A percentile compares a stretch with the other conserved stretches of the same genome.
Evolutionary conservation across 2,888 invertebrate species (phyloP).

Genomic region (Dione vanillae): DNA sequence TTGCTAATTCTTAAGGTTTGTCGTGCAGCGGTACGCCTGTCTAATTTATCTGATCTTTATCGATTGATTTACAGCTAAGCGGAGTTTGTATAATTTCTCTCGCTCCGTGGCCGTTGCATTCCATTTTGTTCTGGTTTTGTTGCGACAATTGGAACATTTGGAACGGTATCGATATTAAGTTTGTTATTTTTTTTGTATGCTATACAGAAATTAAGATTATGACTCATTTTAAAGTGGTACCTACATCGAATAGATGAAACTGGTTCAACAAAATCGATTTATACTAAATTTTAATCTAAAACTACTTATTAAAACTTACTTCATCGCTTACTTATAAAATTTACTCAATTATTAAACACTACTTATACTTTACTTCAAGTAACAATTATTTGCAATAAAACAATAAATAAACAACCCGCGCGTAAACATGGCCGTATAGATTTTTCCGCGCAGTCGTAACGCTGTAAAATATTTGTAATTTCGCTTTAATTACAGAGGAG

Average conservation of each 20-base stretch:
- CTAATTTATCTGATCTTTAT: conserved; percentile 59
- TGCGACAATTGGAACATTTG: conserved; percentile 44
- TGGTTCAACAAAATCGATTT: neutral
- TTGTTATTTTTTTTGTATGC: conserved; percentile 28
- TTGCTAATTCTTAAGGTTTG: conserved; percentile 61
- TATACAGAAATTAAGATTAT: conserved; percentile 24
- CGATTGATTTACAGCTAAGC: conserved; percentile 59
- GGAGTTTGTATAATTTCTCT: conserved; percentile 54
- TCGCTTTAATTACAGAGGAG: conserved; percentile 45
- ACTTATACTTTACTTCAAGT: too few species aligned
- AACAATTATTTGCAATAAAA: conserved; percentile 16
- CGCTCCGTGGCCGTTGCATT: conserved; percentile 45
- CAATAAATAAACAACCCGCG: conserved; percentile 8
- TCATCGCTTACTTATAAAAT: too few species aligned
- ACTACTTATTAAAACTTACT: too few species aligned
- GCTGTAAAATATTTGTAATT: conserved; percentile 56
- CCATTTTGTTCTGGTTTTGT: conserved; percentile 45
- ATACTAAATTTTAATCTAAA: neutral
- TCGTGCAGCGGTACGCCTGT: conserved; percentile 54
- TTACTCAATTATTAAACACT: too few species aligned
- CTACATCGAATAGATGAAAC: neutral
- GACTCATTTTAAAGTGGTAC: neutral
- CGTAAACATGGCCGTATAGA: conserved; percentile 21
- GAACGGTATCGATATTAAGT: conserved; percentile 37
- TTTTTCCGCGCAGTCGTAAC: conserved; percentile 33